Evolutionary conservation across 2,113 vertebrate genomes (phyloP).

Genomic region (pig (Sus scrofa)): T2T-Sscrofa CM000824.6:138959501-138960000

Average conservation of each 20-base stretch:
- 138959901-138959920: background rate
- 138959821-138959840: background rate
- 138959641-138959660: conserved; percentile 62
- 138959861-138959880: background rate
- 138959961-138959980: background rate
- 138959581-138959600: conserved; percentile 44
- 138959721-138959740: background rate
- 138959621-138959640: conserved; percentile 60
- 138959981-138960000: background rate
- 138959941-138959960: background rate
- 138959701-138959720: background rate
- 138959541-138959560: conserved; percentile 43
- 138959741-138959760: background rate
- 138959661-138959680: conserved; percentile 42
- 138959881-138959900: background rate
- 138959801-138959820: background rate
- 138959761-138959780: background rate
- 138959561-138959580: conserved; percentile 50
- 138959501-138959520: conserved; percentile 27
- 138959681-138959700: conserved; percentile 39
- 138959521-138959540: background rate
- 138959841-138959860: conserved; percentile 11
- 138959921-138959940: background rate
- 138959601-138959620: conserved; percentile 23
- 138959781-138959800: background rate